These are phyloP conservation scores for Venustaconcha ellipsiformis DNA, from an alignment of 1,140 invertebrate genomes.

Conservation along the genomic window DNA sequence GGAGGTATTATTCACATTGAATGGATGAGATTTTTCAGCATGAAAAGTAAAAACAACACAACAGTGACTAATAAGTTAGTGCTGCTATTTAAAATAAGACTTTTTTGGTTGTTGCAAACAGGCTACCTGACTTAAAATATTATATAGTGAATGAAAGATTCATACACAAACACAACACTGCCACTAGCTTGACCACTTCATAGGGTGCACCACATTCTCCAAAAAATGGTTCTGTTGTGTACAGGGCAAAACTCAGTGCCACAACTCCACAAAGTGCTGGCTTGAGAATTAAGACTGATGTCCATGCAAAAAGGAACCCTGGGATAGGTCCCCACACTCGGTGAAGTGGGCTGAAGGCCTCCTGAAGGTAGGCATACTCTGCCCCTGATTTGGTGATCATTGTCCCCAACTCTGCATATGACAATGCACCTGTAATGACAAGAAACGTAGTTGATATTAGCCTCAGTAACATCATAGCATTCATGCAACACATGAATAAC, in stretches of 20 bases:
- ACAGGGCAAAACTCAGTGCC: constrained; percentile 57
- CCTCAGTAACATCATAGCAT: too few species aligned
- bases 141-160: constrained; percentile 20
- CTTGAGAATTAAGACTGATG: constrained; percentile 58
- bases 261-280: constrained; percentile 60
- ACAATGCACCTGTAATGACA: constrained; percentile 77
- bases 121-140: not conserved
- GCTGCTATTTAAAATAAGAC: not conserved
- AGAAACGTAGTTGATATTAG: not conserved
- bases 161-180: constrained; percentile 55
- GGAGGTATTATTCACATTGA: not conserved
- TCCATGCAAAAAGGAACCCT: constrained; percentile 62
- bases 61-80: too few species aligned
- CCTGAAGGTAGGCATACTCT: constrained; percentile 60
- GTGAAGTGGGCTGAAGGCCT: constrained; percentile 53
- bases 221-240: constrained; percentile 56
- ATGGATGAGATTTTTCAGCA: constrained; percentile 8
- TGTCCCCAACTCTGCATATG: constrained; percentile 85
- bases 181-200: constrained; percentile 49
- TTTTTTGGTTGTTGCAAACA: not conserved
- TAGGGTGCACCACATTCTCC: constrained; percentile 49
- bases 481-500: too few species aligned
- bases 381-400: constrained; percentile 68
- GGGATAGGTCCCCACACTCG: constrained; percentile 49
- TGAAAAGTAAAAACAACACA: too few species aligned